Percentiles rank a stretch among this genome's conserved stretches.
Evolutionary conservation across 1,140 invertebrate species (phyloP).

Genomic region (Diorhabda sublineata): DNA sequence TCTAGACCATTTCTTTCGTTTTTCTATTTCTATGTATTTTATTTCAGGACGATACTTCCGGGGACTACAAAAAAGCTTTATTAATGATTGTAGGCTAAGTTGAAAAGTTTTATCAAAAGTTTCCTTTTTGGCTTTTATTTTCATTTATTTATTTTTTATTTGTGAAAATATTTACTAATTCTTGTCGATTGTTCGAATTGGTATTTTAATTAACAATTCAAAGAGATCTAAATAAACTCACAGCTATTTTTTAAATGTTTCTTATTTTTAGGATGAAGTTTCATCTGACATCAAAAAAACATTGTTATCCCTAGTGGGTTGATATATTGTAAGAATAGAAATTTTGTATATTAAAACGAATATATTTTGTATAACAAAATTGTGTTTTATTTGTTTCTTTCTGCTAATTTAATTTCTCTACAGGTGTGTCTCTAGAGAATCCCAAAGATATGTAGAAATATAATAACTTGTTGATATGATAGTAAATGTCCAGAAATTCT

Average conservation of each 20-base stretch:
- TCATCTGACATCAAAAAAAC: constrained; percentile 84
- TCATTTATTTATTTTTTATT: not conserved
- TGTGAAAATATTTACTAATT: not conserved
- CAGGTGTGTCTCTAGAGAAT: too few species aligned
- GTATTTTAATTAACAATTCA: too few species aligned
- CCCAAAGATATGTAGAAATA: too few species aligned
- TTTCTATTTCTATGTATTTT: constrained; percentile 25
- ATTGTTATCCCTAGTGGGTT: constrained; percentile 65
- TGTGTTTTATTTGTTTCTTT: too few species aligned
- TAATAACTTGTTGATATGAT: too few species aligned
- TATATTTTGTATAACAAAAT: too few species aligned
- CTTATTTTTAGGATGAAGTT: constrained; percentile 69
- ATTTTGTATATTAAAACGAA: too few species aligned
- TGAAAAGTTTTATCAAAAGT: not conserved
- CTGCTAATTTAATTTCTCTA: too few species aligned
- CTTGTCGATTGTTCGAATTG: too few species aligned
- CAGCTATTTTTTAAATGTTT: not conserved
- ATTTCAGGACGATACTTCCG: constrained; percentile 54
- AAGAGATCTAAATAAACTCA: not conserved
- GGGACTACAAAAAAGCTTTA: constrained; percentile 55
- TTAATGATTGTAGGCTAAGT: constrained; percentile 46
- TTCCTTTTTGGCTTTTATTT: not conserved
- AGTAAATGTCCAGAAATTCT: too few species aligned
- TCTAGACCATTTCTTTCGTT: not conserved
- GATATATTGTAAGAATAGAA: too few species aligned